Conservation (phyloP, 2,113 vertebrate genomes). For the Mobula hypostoma region DNA sequence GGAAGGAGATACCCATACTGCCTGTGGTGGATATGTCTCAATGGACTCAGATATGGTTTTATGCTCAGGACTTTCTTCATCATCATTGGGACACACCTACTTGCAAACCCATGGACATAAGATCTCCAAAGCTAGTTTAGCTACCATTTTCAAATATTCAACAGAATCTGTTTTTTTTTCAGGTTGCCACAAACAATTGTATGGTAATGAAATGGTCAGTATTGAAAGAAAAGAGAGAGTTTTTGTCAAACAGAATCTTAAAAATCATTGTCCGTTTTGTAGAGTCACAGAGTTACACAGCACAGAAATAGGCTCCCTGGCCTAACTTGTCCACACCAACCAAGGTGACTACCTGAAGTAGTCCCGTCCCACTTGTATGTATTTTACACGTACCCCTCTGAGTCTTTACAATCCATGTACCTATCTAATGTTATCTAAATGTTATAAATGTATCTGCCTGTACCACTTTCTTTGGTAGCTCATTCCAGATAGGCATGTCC, state of each 20-base stretch:
- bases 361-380: too few relatives aligned
- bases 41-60: neutral
- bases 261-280: neutral
- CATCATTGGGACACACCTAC: neutral
- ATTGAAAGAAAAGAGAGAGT: neutral
- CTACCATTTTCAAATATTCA: neutral
- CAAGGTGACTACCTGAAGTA: too few relatives aligned
- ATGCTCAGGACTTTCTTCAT: neutral
- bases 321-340: too few relatives aligned
- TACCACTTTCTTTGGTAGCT: too few relatives aligned
- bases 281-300: too few relatives aligned
- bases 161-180: neutral
- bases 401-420: too few relatives aligned
- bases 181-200: neutral
- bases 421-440: too few relatives aligned
- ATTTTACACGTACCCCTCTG: too few relatives aligned
- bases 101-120: neutral
- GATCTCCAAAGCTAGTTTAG: neutral
- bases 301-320: too few relatives aligned
- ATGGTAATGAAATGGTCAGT: neutral
- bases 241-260: neutral
- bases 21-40: neutral
- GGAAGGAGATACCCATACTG: neutral
- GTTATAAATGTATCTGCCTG: too few relatives aligned
- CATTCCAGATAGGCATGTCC: too few relatives aligned